Base-by-base conservation (phyloP, 2,797 vertebrate species). In the Tiaroga cobitis region DNA sequence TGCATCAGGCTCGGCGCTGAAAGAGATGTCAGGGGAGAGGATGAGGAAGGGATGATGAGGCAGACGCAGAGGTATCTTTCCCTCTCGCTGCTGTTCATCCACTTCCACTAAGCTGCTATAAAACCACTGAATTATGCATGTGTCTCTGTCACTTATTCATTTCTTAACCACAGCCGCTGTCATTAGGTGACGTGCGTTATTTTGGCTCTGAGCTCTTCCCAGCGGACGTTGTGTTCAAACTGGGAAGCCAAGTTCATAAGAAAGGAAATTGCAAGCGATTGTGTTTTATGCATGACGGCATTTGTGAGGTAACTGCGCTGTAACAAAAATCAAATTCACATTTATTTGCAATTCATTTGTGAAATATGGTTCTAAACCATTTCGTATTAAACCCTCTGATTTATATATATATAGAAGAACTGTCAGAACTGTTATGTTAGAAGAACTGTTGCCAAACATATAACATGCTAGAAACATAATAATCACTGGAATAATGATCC, bases 71-170 rank as follows among this genome's bases (percentile, higher is more conserved):
- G 73, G 80, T 80, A 82, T 79, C 83, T 54, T n/a, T 70, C 34
- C 43, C 69, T 80, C 63, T 78, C 68, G 13, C 77, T 82, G 56
- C 67, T 76, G 79, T 73, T 51, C 80, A 46, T 77, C 56, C 68
- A 69, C 72, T 72, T 77, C 43, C 78, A 84, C 75, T 82, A 83
- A 74, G 65, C 92, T 93, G 90, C 89, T 92, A 94, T 93, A 93
- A 93, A 93, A 90, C 89, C 90, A 82, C 88, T 93, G 90, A 94
- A 93, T 93, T 92, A 93, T 93, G 92, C 88, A 94, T 93, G 82
- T 63, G 74, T 80, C n/a, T 84, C 87, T 91, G 91, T 89, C 89
- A 92, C 90, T 89, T 89, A 87, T 88, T 85, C 43, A 8, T 19
- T 67, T 91, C 87, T 87, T 88, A 89, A 90, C 86, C 91, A 85